Conservation (phyloP, 2,113 vertebrate species). For the Heptranchias perlo region DNA sequence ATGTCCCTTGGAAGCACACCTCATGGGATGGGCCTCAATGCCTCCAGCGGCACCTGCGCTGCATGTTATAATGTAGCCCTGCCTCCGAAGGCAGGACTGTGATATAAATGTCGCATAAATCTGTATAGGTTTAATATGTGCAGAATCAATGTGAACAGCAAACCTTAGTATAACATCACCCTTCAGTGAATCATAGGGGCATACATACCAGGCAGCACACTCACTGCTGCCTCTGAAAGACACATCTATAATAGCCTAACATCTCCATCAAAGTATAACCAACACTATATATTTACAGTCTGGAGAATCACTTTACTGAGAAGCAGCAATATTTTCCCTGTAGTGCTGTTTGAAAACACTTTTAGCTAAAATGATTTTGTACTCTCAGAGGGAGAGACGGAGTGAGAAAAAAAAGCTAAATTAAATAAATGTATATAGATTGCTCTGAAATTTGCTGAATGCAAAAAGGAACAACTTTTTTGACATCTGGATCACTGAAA, state of each 20-base stretch:
- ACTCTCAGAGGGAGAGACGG: not conserved
- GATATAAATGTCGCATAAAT: no score
- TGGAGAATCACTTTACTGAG: not conserved
- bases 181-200: not conserved
- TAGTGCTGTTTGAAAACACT: not conserved
- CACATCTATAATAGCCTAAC: not conserved
- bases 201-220: not conserved
- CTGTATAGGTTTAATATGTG: not conserved
- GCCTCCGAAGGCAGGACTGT: not conserved
- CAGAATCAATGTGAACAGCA: not conserved
- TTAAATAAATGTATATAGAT: not conserved
- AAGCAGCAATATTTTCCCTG: not conserved
- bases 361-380: not conserved
- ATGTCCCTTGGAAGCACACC: no score
- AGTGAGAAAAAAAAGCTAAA: not conserved
- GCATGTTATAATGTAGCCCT: not conserved
- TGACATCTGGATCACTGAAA: not conserved
- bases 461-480: not conserved
- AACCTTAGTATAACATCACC: not conserved
- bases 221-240: not conserved
- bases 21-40: not conserved
- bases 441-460: not conserved
- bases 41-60: not conserved
- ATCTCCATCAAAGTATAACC: conserved; percentile 1
- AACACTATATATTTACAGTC: not conserved